Conservation (phyloP, 92 coral and sea anemone species). For the Epizoanthus stellaris region DNA sequence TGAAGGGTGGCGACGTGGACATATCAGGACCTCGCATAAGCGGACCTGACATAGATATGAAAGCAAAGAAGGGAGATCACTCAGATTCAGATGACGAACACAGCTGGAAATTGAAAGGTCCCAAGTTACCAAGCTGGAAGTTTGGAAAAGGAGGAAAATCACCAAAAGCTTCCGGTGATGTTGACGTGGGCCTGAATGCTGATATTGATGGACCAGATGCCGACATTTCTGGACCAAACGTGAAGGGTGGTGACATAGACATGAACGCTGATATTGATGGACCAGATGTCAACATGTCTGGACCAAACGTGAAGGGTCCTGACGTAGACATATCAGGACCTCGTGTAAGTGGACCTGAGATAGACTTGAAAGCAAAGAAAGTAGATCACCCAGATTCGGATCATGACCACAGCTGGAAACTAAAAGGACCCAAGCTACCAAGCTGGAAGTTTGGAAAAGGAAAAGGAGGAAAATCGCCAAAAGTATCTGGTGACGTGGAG, state of each 20-base stretch:
- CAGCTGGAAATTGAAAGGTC: background rate
- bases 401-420: no score
- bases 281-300: background rate
- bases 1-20: background rate
- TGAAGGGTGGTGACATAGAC: background rate
- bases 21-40: background rate
- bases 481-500: no score
- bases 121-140: background rate
- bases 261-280: no score
- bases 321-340: background rate
- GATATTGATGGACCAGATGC: background rate
- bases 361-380: no score
- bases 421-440: no score
- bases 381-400: no score
- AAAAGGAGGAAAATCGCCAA: no score
- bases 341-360: background rate
- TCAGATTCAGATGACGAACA: slow-evolving; percentile 7
- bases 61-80: background rate
- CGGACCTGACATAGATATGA: background rate
- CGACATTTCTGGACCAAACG: background rate
- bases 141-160: background rate
- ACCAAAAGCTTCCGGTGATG: background rate
- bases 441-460: no score
- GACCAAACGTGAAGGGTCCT: background rate
- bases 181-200: background rate